phyloP scores from a whole-genome alignment of 1,140 invertebrate species.

The Leptopilina clavipes region DNA sequence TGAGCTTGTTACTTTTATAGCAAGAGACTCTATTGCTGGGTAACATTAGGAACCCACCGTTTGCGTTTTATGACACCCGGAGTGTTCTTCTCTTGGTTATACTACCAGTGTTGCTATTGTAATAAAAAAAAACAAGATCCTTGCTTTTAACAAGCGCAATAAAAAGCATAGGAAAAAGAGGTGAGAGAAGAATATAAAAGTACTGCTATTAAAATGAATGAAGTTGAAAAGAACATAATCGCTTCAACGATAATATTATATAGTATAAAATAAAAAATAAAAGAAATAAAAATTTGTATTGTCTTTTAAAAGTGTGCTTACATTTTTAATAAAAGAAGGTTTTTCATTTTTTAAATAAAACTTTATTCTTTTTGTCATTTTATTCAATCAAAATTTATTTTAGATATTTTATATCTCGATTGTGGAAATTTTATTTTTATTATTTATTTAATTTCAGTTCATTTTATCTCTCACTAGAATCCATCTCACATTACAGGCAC shows the following conservation, averaged over 20 bases:
- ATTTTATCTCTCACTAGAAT: no score
- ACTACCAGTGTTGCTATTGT: slow-evolving; percentile 9
- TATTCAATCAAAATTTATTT: no score
- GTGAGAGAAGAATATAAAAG: slow-evolving; percentile 9
- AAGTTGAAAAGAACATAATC: slow-evolving; percentile 14
- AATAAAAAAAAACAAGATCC: slow-evolving; percentile 1
- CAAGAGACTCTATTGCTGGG: slow-evolving; percentile 7
- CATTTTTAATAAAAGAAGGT: no score
- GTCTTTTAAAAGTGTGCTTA: not conserved
- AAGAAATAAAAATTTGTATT: not conserved
- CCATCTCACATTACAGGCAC: no score
- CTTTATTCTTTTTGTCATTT: no score
- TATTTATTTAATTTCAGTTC: no score
- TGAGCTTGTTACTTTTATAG: slow-evolving; percentile 34
- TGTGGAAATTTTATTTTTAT: no score
- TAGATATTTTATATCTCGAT: no score
- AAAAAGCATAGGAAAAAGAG: not conserved
- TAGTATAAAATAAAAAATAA: not conserved
- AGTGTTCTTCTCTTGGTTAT: slow-evolving; percentile 13
- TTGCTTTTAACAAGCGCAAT: slow-evolving; percentile 24
- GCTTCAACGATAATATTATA: not conserved
- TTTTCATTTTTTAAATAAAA: no score
- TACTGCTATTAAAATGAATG: slow-evolving; percentile 4
- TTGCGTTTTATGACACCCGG: slow-evolving; percentile 14
- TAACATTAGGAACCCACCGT: slow-evolving; percentile 17